Evolutionary conservation across 2,113 vertebrate genomes (phyloP).

Genomic region (Nyctereutes procyonoides): DNA sequence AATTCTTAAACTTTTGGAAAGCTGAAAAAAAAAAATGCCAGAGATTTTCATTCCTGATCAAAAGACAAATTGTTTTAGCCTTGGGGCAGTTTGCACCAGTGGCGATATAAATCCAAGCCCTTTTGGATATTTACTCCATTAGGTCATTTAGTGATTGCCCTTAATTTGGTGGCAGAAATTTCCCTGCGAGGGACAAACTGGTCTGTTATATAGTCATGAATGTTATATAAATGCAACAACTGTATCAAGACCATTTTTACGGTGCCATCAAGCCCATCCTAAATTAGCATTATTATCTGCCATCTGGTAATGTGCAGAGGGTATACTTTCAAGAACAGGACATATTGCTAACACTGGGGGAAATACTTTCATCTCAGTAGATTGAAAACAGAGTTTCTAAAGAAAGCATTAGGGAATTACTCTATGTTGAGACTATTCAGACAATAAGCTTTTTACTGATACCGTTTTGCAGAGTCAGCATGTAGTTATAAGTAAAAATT

Average conservation of each 20-base stretch:
- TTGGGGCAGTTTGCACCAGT: not conserved
- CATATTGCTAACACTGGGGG: slow-evolving; percentile 15
- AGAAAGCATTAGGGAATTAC: slow-evolving; percentile 35
- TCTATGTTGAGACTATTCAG: slow-evolving; percentile 17
- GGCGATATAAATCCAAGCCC: not conserved
- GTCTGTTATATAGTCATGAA: not conserved
- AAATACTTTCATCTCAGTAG: slow-evolving; percentile 52
- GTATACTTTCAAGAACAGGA: not conserved
- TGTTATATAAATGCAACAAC: slow-evolving; percentile 38
- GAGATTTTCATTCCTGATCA: slow-evolving; percentile 23
- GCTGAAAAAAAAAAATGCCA: not conserved
- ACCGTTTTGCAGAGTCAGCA: slow-evolving; percentile 27
- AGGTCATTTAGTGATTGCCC: slow-evolving; percentile 42
- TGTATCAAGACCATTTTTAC: slow-evolving; percentile 53
- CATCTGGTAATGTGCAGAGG: slow-evolving; percentile 38
- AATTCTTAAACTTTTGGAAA: slow-evolving; percentile 48
- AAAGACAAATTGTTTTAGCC: slow-evolving; percentile 27
- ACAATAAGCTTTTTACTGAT: slow-evolving; percentile 45
- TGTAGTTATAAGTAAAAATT: slow-evolving; percentile 50
- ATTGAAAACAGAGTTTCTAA: slow-evolving; percentile 64
- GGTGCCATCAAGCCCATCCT: not conserved
- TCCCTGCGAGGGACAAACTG: slow-evolving; percentile 21
- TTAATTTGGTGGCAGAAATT: slow-evolving; percentile 46
- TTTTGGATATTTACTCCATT: slow-evolving; percentile 37
- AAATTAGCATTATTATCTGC: slow-evolving; percentile 48